These are phyloP conservation scores for Pentalonia nigronervosa DNA, from an alignment of 1,140 invertebrate species.

Conservation along the genomic window DNA sequence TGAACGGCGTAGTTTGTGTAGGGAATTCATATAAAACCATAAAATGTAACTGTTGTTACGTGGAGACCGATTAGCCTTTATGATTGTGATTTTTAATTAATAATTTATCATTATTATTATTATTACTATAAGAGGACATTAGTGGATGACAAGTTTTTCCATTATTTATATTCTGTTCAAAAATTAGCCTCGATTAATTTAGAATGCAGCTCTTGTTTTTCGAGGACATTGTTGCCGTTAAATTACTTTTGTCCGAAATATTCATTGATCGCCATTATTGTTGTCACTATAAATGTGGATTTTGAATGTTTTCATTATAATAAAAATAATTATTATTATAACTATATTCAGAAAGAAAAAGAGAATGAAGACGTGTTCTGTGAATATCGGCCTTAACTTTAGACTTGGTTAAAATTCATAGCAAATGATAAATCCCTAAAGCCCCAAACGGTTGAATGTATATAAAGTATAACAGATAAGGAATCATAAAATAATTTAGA, in stretches of 20 bases:
- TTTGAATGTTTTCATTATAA: constrained; percentile 47
- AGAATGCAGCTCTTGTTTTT: constrained; percentile 32
- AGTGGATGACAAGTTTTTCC: constrained; percentile 55
- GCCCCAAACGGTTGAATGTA: not conserved
- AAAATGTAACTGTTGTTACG: constrained; percentile 53
- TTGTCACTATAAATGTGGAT: constrained; percentile 43
- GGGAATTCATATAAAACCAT: constrained; percentile 42
- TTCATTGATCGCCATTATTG: constrained; percentile 54
- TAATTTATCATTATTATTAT: constrained; percentile 46
- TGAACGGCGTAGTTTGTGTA: constrained; percentile 10
- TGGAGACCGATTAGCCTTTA: constrained; percentile 53
- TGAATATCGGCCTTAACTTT: constrained; percentile 21
- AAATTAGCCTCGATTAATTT: constrained; percentile 57
- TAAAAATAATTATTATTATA: not conserved
- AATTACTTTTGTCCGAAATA: constrained; percentile 56
- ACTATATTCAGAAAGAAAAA: not conserved
- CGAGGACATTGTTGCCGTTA: constrained; percentile 52
- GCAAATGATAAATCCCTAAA: constrained; percentile 43
- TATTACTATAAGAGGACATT: constrained; percentile 47
- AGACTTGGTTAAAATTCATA: constrained; percentile 39
- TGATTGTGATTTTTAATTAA: constrained; percentile 52
- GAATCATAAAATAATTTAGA: constrained; percentile 51
- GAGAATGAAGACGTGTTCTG: not conserved
- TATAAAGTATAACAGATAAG: constrained; percentile 44
- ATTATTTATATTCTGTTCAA: constrained; percentile 56